Evolutionary conservation across 2,113 vertebrate genomes (phyloP).

Genomic region (Tychaedon coryphoeus): DNA sequence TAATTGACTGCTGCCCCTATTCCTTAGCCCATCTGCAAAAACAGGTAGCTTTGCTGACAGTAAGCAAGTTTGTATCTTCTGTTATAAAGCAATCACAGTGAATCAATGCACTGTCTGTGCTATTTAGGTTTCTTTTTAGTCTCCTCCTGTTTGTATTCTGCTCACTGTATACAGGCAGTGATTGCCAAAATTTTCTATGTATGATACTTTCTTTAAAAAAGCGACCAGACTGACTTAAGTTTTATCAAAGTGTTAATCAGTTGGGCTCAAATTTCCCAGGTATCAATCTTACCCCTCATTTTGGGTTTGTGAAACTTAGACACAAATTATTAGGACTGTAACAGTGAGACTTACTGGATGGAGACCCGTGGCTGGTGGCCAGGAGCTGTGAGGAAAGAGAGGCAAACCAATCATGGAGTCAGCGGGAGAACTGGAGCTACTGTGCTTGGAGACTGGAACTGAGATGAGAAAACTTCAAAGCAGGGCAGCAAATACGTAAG

Average conservation of each 20-base stretch:
- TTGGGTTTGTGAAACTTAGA: neutral
- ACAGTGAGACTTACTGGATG: neutral
- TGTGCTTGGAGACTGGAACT: neutral
- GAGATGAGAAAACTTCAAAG: neutral
- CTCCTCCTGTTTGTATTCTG: neutral
- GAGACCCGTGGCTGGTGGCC: neutral
- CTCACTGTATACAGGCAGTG: neutral
- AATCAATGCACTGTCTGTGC: neutral
- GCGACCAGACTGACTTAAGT: neutral
- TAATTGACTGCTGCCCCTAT: neutral
- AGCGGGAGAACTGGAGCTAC: rapidly evolving
- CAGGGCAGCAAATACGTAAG: neutral
- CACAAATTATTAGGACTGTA: neutral
- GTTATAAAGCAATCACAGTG: neutral
- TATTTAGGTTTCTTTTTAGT: neutral
- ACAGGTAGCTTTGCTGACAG: neutral
- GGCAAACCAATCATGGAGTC: neutral
- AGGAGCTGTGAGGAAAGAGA: neutral
- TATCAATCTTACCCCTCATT: neutral
- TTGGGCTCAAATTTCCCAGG: neutral
- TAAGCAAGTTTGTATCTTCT: neutral
- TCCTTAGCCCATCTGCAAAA: neutral
- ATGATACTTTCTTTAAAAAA: neutral
- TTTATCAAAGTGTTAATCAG: neutral
- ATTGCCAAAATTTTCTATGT: neutral